A percentile compares a stretch with the other conserved stretches of the same genome.
Conservation (phyloP, 2,113 vertebrate genomes). For the Macquaria ambigua region DNA sequence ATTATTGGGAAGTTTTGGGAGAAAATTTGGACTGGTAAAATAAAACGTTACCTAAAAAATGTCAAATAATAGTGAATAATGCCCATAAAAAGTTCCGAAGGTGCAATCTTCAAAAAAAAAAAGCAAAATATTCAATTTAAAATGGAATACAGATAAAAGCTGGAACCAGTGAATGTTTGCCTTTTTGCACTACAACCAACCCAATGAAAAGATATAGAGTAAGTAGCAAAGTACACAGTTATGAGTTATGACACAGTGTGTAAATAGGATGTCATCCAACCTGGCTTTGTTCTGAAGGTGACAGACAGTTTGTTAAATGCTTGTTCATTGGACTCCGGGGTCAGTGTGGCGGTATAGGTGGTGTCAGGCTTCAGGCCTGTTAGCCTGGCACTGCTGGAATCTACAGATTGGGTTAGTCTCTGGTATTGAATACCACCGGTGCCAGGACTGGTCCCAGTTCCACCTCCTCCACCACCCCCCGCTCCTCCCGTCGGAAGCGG, state of each 20-base stretch:
- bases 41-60: neutral
- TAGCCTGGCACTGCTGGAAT: conserved; percentile 82
- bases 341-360: conserved; percentile 88
- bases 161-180: neutral
- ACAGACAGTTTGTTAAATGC: conserved; percentile 83
- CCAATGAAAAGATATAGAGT: neutral
- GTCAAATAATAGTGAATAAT: neutral
- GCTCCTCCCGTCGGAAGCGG: conserved; percentile 58
- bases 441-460: conserved; percentile 73
- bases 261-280: conserved; percentile 68
- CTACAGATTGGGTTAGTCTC: conserved; percentile 80
- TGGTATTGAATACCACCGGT: conserved; percentile 66
- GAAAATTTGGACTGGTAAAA: neutral
- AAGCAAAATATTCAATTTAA: neutral
- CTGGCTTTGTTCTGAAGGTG: conserved; percentile 88
- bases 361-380: conserved; percentile 86
- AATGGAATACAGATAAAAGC: neutral
- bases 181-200: neutral
- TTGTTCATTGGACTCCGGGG: conserved; percentile 87
- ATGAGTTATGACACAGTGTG: neutral
- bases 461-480: conserved; percentile 7
- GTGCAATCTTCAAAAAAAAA: neutral
- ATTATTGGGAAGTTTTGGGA: neutral
- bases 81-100: neutral
- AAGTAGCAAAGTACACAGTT: neutral